Evolutionary conservation across 2,113 vertebrate species (phyloP), one percentile per base, ranked within the genome.

Genomic region (Apodemus speciosus): DNA sequence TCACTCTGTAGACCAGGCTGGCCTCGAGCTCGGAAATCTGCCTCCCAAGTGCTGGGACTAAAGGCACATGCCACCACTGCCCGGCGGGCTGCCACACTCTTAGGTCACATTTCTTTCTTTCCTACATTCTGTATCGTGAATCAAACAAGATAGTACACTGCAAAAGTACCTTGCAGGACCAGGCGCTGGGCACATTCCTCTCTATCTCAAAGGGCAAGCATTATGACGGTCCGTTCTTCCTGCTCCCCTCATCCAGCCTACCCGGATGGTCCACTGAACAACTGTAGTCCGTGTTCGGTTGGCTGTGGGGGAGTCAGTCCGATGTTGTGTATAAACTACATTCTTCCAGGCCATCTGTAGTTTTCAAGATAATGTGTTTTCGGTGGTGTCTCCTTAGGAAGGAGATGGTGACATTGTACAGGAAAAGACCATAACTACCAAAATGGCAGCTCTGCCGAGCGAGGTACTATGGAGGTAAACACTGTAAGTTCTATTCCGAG

Each of bases 391-490:
- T 88, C 64, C 93, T 94, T 77, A 66, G 66, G 30, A 87, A 92
- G 69, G 16, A 85, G 76, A 77, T 58, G 83, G 84, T 73, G 92
- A 94, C 46, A 60, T 53, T 77, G 71, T 73, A 32, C 51, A 86
- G 92, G 90, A 84, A 85, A 93, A 88, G 38, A 60, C 13, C 15
- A 30, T 23, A 32, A 6, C 30, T 51, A 53, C 77, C 10, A 20
- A 96, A 95, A 95, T 35, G 77, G 85, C 71, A 35, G 58, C 92
- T 69, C 66, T 18, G 1, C 20, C 38, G 80, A 83, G 88, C 71
- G 83, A 90, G 91, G 81, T 89, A 75, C 51, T 68, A n/a, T 21
- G 10, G 71, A 71, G 51, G 69, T 69, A 30, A 90, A 86, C 6
- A 38, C 11, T 51, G 30, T 38, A 56, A 51, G 49, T 53, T 49